phyloP scores from a whole-genome alignment of 2,113 vertebrate species.

The Toxostoma redivivum region DNA sequence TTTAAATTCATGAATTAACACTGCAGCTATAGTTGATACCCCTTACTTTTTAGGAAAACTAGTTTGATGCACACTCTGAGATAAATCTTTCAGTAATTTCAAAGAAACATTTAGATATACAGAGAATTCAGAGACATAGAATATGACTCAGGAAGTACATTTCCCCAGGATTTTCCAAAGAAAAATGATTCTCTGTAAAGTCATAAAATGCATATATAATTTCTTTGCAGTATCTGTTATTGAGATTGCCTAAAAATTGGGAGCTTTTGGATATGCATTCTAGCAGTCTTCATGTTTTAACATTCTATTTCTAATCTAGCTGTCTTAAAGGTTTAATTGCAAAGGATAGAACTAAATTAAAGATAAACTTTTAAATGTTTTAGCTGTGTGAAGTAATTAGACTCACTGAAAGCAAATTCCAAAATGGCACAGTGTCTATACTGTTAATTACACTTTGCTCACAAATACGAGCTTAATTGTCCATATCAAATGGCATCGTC shows the following conservation, averaged over 20 bases:
- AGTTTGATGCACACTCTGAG: neutral
- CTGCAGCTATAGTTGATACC: neutral
- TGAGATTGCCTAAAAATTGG: neutral
- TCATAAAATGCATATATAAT: neutral
- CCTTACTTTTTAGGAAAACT: neutral
- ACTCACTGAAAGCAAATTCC: neutral
- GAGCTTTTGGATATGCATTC: neutral
- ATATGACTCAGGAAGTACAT: neutral
- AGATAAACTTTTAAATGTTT: constrained; percentile 24
- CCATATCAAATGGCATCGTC: constrained; percentile 38
- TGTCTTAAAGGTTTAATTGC: constrained; percentile 24
- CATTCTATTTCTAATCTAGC: neutral
- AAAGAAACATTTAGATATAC: neutral
- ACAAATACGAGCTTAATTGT: constrained; percentile 39
- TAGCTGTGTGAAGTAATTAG: neutral
- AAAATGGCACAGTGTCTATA: constrained; percentile 2
- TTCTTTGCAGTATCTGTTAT: neutral
- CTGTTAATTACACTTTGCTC: constrained; percentile 33
- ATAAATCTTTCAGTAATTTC: neutral
- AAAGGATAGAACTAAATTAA: constrained; percentile 40
- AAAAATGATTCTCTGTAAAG: neutral
- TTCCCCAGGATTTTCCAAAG: neutral
- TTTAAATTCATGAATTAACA: neutral
- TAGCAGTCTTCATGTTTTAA: neutral
- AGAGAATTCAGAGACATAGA: neutral